Evolutionary conservation across 2,797 vertebrate species (phyloP).

Genomic region (Toxotes lorentzi): DNA sequence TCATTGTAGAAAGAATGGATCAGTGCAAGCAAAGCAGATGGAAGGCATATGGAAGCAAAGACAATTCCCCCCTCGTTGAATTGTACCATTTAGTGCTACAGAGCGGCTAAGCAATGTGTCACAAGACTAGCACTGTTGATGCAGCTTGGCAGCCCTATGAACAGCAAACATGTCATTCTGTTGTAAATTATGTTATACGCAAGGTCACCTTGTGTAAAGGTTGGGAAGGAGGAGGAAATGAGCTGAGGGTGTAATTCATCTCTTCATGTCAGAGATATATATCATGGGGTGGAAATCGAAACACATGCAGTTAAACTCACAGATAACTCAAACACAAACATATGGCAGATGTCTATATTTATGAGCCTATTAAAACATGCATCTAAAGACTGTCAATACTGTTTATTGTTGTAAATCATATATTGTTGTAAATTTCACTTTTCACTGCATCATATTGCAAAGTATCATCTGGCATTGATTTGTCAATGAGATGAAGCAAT

Average conservation of each 20-base stretch:
- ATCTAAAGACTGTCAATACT: conserved; percentile 38
- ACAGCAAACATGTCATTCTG: conserved; percentile 78
- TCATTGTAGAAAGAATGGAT: conserved; percentile 57
- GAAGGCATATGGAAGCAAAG: conserved; percentile 59
- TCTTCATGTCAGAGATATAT: conserved; percentile 66
- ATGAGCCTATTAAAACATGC: conserved; percentile 52
- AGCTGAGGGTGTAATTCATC: conserved; percentile 77
- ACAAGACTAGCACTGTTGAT: conserved; percentile 54
- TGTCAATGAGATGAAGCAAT: conserved; percentile 29
- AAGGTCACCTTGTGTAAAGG: conserved; percentile 84
- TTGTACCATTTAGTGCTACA: conserved; percentile 61
- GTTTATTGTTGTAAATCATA: conserved; percentile 41
- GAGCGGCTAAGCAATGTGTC: conserved; percentile 59
- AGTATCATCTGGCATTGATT: conserved; percentile 32
- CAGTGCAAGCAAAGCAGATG: conserved; percentile 60
- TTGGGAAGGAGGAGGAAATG: conserved; percentile 74
- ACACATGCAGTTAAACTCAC: conserved; percentile 53
- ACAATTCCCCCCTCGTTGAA: conserved; percentile 51
- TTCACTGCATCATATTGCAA: conserved; percentile 21
- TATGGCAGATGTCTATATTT: conserved; percentile 62
- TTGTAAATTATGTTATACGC: conserved; percentile 73
- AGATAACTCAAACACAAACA: conserved; percentile 61
- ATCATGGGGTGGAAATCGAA: conserved; percentile 61
- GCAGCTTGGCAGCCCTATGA: conserved; percentile 59
- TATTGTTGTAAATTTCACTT: conserved; percentile 23